A percentile compares a stretch with the other conserved stretches of the same genome.
Evolutionary conservation across 2,113 vertebrate species (phyloP).

Genomic region (Glaucomys volans): DNA sequence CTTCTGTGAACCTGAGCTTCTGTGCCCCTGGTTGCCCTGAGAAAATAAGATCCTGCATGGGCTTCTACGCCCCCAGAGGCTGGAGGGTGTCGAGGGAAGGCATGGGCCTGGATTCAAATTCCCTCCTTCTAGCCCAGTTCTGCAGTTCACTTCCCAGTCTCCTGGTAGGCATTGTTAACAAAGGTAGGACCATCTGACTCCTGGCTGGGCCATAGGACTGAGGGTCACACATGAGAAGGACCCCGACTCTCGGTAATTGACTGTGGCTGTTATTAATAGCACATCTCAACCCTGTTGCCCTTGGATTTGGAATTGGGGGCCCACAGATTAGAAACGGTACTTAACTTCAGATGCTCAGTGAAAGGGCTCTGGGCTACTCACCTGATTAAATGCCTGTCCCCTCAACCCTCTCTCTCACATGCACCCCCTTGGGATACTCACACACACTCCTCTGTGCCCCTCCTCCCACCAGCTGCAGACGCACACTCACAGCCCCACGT

Average conservation of each 20-base stretch:
- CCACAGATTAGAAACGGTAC: background rate
- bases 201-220: background rate
- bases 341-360: background rate
- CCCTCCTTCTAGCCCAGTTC: background rate
- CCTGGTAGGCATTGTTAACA: background rate
- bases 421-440: background rate
- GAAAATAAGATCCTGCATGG: background rate
- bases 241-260: background rate
- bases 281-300: background rate
- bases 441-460: background rate
- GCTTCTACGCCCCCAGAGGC: background rate
- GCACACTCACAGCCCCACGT: background rate
- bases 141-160: background rate
- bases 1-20: background rate
- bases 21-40: background rate
- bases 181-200: background rate
- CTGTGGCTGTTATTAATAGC: background rate
- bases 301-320: background rate
- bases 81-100: background rate
- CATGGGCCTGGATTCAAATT: too few species aligned
- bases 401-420: too few species aligned
- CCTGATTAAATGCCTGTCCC: background rate
- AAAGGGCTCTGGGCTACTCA: background rate
- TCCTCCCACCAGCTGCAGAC: background rate
- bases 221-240: background rate